phyloP scores from a whole-genome alignment of 2,888 invertebrate species.

The Hipparchia sbordonii region DNA sequence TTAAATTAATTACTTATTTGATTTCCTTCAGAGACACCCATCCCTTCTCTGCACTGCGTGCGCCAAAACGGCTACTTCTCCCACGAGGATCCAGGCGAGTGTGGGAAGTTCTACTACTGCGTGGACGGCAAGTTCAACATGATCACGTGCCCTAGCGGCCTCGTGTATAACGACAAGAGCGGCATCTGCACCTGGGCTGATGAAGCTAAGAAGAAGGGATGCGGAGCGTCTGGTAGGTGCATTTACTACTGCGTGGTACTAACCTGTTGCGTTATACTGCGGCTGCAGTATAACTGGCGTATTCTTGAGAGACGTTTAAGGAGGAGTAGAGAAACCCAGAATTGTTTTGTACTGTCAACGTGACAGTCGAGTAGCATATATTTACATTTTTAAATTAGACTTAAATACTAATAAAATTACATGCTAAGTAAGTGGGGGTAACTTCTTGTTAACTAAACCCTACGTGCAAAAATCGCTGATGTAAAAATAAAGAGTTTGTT shows the following conservation, averaged over 20 bases:
- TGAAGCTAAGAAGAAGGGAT: slow-evolving; percentile 93
- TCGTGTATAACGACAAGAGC: slow-evolving; percentile 94
- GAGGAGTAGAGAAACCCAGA: no score
- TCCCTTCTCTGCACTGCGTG: slow-evolving; percentile 88
- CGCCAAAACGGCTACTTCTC: slow-evolving; percentile 94
- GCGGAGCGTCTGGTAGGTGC: slow-evolving; percentile 87
- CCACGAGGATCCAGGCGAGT: slow-evolving; percentile 89
- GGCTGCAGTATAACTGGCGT: no score
- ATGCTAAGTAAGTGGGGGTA: no score
- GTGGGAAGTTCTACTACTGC: slow-evolving; percentile 94
- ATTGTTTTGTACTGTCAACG: no score
- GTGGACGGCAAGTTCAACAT: slow-evolving; percentile 95
- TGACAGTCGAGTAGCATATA: no score
- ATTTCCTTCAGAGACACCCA: slow-evolving; percentile 85
- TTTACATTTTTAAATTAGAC: no score
- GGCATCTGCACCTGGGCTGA: slow-evolving; percentile 97
- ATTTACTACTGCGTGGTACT: not conserved
- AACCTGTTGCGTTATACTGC: no score
- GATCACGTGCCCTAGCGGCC: slow-evolving; percentile 93
- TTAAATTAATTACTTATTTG: not conserved
- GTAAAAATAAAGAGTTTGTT: no score
- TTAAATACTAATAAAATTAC: no score
- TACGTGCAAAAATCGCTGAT: no score
- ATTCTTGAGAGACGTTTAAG: no score
- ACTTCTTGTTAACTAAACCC: no score